Conservation (phyloP, 1,140 invertebrate genomes). For the Cyrtorhinus lividipennis region DNA sequence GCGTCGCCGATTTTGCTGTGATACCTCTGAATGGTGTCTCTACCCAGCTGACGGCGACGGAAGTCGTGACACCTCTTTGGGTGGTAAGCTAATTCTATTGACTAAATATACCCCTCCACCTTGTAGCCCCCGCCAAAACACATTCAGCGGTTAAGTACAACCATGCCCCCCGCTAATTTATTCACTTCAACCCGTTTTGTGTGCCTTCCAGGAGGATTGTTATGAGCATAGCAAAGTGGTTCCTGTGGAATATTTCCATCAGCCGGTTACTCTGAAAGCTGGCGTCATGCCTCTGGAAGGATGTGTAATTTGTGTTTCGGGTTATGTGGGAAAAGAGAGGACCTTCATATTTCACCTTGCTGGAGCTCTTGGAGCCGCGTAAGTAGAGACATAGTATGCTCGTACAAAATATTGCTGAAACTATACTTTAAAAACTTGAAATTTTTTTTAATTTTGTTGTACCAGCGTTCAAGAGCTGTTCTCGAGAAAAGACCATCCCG, state of each 20-base stretch:
- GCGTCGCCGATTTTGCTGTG: constrained; percentile 41
- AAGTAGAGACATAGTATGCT: constrained; percentile 22
- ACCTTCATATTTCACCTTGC: constrained; percentile 52
- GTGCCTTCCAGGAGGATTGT: constrained; percentile 38
- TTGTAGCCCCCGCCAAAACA: too few relatives aligned
- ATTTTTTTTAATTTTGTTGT: constrained; percentile 3
- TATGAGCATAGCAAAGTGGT: constrained; percentile 39
- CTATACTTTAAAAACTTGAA: background rate
- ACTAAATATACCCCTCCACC: too few relatives aligned
- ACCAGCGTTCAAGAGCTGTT: constrained; percentile 38
- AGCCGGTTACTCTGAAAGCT: constrained; percentile 36
- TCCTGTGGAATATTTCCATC: constrained; percentile 45
- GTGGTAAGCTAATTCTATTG: constrained; percentile 31
- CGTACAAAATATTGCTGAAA: background rate
- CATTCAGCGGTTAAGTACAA: too few relatives aligned
- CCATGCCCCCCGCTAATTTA: too few relatives aligned
- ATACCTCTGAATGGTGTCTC: constrained; percentile 32
- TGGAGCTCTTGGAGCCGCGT: constrained; percentile 52
- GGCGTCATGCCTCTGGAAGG: constrained; percentile 42
- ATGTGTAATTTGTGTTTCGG: constrained; percentile 62
- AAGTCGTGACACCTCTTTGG: constrained; percentile 42
- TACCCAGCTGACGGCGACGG: constrained; percentile 31
- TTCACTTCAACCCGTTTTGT: too few relatives aligned
- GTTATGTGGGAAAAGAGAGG: constrained; percentile 52
- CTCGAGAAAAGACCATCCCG: constrained; percentile 34